Evolutionary conservation across 2,797 vertebrate genomes (phyloP).

Genomic region (Siniperca obscura): DNA sequence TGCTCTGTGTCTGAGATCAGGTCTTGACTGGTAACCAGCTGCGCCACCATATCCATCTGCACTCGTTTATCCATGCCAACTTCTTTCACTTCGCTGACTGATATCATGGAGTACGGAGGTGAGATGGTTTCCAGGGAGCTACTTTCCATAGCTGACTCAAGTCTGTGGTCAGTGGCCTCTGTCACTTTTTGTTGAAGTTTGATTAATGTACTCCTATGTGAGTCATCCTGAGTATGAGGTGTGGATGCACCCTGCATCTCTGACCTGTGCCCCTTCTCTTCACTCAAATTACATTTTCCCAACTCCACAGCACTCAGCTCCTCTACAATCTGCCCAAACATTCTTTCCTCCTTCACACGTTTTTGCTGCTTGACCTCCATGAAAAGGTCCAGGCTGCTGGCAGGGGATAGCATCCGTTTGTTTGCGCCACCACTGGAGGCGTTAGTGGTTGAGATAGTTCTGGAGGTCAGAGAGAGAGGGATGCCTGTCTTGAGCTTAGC

Average conservation of each 20-base stretch:
- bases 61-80: slow-evolving; percentile 80
- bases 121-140: slow-evolving; percentile 88
- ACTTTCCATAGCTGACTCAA: slow-evolving; percentile 89
- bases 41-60: slow-evolving; percentile 86
- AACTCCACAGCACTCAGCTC: slow-evolving; percentile 97
- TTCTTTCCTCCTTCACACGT: slow-evolving; percentile 97
- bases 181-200: slow-evolving; percentile 83
- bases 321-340: slow-evolving; percentile 98
- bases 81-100: slow-evolving; percentile 81
- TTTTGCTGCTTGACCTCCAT: slow-evolving; percentile 98
- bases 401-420: slow-evolving; percentile 98
- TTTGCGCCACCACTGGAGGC: slow-evolving; percentile 91
- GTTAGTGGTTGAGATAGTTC: slow-evolving; percentile 91
- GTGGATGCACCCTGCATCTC: slow-evolving; percentile 63
- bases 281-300: slow-evolving; percentile 91
- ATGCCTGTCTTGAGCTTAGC: slow-evolving; percentile 93
- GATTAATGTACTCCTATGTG: slow-evolving; percentile 79
- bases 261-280: slow-evolving; percentile 86
- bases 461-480: slow-evolving; percentile 94
- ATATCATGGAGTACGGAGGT: slow-evolving; percentile 82
- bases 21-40: slow-evolving; percentile 85
- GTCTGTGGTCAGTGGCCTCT: slow-evolving; percentile 82
- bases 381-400: slow-evolving; percentile 96
- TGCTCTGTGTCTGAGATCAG: slow-evolving; percentile 88
- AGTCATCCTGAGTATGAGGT: slow-evolving; percentile 79